These are phyloP conservation scores for Protosalanx chinensis DNA, from an alignment of 2,797 vertebrate species.

Conservation along the genomic window DNA sequence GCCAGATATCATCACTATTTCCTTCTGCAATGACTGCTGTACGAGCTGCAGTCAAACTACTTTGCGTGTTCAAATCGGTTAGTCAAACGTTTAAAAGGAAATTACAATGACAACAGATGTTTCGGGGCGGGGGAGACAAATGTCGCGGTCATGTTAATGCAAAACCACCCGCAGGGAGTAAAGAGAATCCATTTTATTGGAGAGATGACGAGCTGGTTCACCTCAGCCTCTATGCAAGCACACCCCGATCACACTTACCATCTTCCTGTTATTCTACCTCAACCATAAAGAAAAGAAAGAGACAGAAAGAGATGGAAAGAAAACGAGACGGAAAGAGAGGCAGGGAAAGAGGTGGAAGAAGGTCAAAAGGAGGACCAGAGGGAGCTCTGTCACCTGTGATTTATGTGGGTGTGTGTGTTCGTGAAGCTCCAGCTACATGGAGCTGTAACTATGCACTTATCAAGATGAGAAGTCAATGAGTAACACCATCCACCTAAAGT, in stretches of 20 bases:
- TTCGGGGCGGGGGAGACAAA: neutral
- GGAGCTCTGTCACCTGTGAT: neutral
- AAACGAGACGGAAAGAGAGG: neutral
- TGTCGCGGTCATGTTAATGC: neutral
- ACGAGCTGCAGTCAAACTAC: neutral
- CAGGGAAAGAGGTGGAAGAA: neutral
- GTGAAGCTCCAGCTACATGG: neutral
- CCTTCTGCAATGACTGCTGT: neutral
- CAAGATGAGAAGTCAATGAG: conserved; percentile 16
- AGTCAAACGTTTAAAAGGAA: neutral
- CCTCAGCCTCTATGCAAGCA: conserved; percentile 32
- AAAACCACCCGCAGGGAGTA: neutral
- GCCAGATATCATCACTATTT: neutral
- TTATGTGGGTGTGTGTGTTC: neutral
- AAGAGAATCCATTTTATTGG: neutral
- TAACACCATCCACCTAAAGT: neutral
- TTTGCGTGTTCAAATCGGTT: too few species aligned
- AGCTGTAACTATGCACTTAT: neutral
- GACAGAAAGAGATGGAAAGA: neutral
- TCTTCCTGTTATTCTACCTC: conserved; percentile 82
- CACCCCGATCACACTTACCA: conserved; percentile 80
- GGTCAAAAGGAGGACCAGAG: neutral
- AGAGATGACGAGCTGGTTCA: conserved; percentile 10
- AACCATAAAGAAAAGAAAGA: conserved; percentile 17
- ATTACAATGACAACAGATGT: neutral